Base-by-base conservation (phyloP, 2,888 invertebrate genomes). In the Ecliptopera silaceata region DNA sequence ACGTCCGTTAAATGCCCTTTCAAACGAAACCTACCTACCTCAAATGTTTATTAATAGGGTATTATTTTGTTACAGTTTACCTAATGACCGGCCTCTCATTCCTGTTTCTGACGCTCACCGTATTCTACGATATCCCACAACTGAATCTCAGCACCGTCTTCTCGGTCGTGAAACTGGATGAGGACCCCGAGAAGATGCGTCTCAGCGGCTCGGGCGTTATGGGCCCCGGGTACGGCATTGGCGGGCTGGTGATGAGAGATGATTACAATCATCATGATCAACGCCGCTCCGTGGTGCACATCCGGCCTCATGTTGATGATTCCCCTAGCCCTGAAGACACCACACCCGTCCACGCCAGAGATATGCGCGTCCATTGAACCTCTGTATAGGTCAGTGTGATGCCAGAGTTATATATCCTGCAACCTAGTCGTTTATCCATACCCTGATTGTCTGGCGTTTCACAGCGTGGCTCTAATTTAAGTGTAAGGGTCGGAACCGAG, bases 61-160 rank as follows among this genome's bases (percentile, higher is more conserved):
- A 26, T 42, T 20, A 13, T 8, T 26, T 31, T 8, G 36, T 82
- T 79, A n/a, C 92, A 96, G 96, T 93, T 62, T 97, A 96, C 82
- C 91, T 97, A n/a, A 88, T 96, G 72, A 74, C 94, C 74, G 97
- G 97, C 29, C 92, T 97, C 61, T 95, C 96, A 13, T 95, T 95
- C 86, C 94, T 97, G 92, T 96, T 97, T 96, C 91, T 97, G 69
- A 93, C 95, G 11, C 86, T 97, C 74, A 95, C 96, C 1, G 95
- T 97, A 20, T 95, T 97, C 88, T 97, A 97, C 86, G 97, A 97
- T 81, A 96, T 97, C 68, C 97, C 97, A 3, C 96, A 97, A 87
- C 91, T 97, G 69, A 97, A 97, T 84, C 86, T 97, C 56, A 96
- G 96, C 65, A 92, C 95, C 59, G 93, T 96, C 39, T 96, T 97